phyloP scores from a whole-genome alignment of 1,140 invertebrate genomes.

The Thereuonema tuberculata region DNA sequence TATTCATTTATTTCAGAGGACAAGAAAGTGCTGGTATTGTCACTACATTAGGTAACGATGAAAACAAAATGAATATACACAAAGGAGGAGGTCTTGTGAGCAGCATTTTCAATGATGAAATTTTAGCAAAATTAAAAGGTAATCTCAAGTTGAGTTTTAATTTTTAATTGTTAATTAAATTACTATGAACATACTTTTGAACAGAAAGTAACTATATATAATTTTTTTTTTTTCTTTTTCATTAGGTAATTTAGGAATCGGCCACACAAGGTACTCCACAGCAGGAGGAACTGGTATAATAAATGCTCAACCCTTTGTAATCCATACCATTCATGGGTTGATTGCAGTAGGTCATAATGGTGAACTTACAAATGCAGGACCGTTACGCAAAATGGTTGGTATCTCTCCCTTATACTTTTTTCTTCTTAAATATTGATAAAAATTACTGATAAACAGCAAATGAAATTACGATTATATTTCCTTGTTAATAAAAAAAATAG shows the following conservation, averaged over 20 bases:
- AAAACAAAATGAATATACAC: constrained; percentile 56
- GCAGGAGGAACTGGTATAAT: constrained; percentile 80
- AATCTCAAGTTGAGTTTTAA: too few relatives aligned
- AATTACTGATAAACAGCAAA: neutral
- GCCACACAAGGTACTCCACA: constrained; percentile 93
- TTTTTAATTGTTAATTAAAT: too few relatives aligned
- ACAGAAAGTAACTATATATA: too few relatives aligned
- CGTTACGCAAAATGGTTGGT: constrained; percentile 65
- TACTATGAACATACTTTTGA: too few relatives aligned
- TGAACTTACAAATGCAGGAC: constrained; percentile 89
- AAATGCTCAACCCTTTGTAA: constrained; percentile 94
- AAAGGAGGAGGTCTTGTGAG: constrained; percentile 92
- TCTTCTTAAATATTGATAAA: neutral
- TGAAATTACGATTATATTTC: too few relatives aligned
- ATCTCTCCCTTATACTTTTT: too few relatives aligned
- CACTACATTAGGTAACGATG: constrained; percentile 60
- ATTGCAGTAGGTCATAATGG: constrained; percentile 95
- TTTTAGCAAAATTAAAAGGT: constrained; percentile 68
- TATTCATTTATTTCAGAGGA: constrained; percentile 64
- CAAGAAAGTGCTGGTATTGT: constrained; percentile 96
- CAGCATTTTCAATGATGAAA: constrained; percentile 81
- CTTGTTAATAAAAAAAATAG: neutral
- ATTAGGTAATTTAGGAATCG: constrained; percentile 74
- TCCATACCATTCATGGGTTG: constrained; percentile 85
- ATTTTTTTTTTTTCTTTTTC: too few relatives aligned